phyloP scores from a whole-genome alignment of 2,113 vertebrate species.

The Hyaena hyaena region DNA sequence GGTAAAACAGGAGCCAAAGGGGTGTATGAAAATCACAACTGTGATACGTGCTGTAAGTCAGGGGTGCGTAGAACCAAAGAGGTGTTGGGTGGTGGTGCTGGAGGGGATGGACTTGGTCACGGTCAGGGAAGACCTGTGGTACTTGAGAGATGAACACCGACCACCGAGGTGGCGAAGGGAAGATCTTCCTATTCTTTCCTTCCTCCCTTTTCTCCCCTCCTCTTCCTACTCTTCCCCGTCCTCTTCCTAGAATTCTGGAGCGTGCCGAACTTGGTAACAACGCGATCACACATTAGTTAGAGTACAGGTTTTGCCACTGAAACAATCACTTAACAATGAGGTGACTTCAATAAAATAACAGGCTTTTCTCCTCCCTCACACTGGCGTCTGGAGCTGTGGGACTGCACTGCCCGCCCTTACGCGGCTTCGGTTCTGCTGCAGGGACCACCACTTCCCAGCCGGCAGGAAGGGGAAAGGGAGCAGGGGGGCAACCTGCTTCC shows the following conservation, averaged over 20 bases:
- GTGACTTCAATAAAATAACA: neutral
- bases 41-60: neutral
- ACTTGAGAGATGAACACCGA: neutral
- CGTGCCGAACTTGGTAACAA: neutral
- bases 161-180: neutral
- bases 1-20: neutral
- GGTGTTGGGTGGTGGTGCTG: too few relatives aligned
- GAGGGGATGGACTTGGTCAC: neutral
- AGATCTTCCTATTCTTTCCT: neutral
- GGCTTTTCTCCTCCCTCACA: neutral
- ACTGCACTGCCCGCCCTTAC: accelerated
- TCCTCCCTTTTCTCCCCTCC: neutral
- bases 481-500: neutral
- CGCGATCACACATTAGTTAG: neutral
- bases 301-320: neutral
- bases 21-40: too few relatives aligned
- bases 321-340: neutral
- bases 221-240: neutral
- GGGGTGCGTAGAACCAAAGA: neutral
- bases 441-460: neutral
- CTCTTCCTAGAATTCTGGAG: neutral
- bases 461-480: neutral
- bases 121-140: neutral
- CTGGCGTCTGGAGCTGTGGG: neutral
- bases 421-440: neutral